Evolutionary conservation across 2,113 vertebrate genomes (phyloP).

Genomic region (Pelmatolapia mariae): DNA sequence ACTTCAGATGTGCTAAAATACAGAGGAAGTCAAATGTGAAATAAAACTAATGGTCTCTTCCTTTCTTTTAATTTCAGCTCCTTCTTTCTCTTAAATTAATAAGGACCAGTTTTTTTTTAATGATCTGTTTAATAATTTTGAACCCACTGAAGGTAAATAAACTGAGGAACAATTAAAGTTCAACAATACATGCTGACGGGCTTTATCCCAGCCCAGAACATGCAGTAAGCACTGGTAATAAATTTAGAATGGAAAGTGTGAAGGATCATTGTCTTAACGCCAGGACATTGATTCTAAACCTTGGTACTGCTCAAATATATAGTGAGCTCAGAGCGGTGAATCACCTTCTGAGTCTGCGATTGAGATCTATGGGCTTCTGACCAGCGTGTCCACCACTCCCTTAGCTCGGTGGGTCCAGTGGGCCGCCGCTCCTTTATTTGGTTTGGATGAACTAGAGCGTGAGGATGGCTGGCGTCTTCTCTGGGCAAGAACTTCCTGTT

Average conservation of each 20-base stretch:
- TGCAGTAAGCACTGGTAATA: not conserved
- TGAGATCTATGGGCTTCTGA: conserved; percentile 42
- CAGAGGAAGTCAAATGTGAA: not conserved
- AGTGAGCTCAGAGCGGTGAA: conserved; percentile 69
- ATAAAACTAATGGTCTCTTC: not conserved
- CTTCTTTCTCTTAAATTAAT: not conserved
- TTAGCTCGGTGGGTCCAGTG: conserved; percentile 58
- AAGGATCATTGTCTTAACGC: not conserved
- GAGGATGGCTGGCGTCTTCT: conserved; percentile 18
- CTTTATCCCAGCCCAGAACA: not conserved
- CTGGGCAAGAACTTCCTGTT: conserved; percentile 48
- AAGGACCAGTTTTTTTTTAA: not conserved
- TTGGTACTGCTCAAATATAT: conserved; percentile 64
- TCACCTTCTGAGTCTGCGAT: not conserved
- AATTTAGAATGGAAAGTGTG: not conserved
- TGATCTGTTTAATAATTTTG: not conserved
- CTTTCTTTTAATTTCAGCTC: too few relatives aligned
- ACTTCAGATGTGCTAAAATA: not conserved
- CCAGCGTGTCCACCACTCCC: conserved; percentile 70
- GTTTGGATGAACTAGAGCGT: conserved; percentile 30
- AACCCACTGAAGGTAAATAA: not conserved
- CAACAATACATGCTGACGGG: not conserved
- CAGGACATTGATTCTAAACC: not conserved
- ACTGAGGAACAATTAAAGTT: not conserved
- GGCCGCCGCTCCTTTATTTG: conserved; percentile 51